Base-by-base conservation (phyloP, 2,888 invertebrate species). In the Caenorhabditis auriculariae region DNA sequence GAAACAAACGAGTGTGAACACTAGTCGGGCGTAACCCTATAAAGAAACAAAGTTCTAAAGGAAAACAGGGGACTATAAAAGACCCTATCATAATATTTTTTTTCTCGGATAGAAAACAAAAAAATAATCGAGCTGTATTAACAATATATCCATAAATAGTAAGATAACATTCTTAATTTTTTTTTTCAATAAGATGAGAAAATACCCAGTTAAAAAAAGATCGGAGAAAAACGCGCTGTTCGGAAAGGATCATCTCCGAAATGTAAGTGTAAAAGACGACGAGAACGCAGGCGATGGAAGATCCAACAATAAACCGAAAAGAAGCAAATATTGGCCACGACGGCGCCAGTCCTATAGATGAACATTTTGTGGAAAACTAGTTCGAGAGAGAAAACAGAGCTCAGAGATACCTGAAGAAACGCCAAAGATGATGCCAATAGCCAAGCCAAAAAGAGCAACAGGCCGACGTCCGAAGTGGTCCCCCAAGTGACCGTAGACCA, bases 191-290 rank as follows among this genome's bases (percentile, higher is more conserved):
- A 17, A 15, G 12, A 12, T 12, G 15, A 15, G 32, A 15, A 19
- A 17, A 12, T 41, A 70, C 70, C 70, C 70, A 70, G 28, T 72
- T 69, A 47, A 69, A 72, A 38, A 72, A 67, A 3, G 68, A 59
- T 28, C 71, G 35, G 37, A 72, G 21, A 32, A 72, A 72, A 2
- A 72, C 66, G 24, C 71, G 49, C 29, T 72, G 71, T 37, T 72
- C 60, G 0, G 69, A 66, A 3, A 60, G 59, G 12, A 72, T 69
- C 19, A 72, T 43, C 26, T 72, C 71, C 21, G 63, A 39, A 54
- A 69, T 69, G 44, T 64, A 72, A 1, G 69, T 57, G 39, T 68
- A 72, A 54, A 68, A 69, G 0, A 72, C 71, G 6, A 72, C 57
- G 6, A 72, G 50, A 45, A 72, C 58, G 17, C 60, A 66, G 3